phyloP scores from a whole-genome alignment of 1,140 invertebrate species.

The Pogonognathellus flavescens region DNA sequence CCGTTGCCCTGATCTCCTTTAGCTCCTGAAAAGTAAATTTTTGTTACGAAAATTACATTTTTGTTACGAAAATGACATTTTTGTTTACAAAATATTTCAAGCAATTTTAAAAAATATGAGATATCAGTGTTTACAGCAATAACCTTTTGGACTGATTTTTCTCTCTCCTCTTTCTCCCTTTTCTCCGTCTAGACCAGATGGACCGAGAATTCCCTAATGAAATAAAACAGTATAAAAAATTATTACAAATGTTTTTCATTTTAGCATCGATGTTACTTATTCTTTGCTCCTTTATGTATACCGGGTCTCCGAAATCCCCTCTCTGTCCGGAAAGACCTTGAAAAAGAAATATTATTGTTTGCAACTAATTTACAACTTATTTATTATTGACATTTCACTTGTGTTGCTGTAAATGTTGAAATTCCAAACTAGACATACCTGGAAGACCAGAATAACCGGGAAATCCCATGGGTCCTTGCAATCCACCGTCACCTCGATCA shows the following conservation, averaged over 20 bases:
- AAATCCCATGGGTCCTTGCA: neutral
- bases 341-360: too few relatives aligned
- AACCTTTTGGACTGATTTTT: constrained; percentile 40
- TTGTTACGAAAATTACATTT: too few relatives aligned
- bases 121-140: too few relatives aligned
- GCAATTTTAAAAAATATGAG: too few relatives aligned
- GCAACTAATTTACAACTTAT: too few relatives aligned
- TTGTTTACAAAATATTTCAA: neutral
- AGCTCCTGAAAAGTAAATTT: constrained; percentile 1
- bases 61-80: neutral
- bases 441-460: neutral
- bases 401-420: too few relatives aligned
- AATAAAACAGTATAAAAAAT: neutral
- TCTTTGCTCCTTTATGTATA: neutral
- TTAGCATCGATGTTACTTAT: neutral
- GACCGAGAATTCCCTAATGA: constrained; percentile 5
- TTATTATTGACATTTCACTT: too few relatives aligned
- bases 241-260: neutral
- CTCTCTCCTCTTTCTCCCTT: constrained; percentile 54
- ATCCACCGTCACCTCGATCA: neutral
- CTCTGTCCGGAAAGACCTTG: neutral
- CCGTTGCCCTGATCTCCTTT: constrained; percentile 59
- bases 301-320: constrained; percentile 48
- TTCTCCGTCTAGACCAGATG: constrained; percentile 26
- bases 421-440: too few relatives aligned